These are phyloP conservation scores for Casuarius casuarius DNA, from an alignment of 2,113 vertebrate genomes.

Conservation along the genomic window DNA sequence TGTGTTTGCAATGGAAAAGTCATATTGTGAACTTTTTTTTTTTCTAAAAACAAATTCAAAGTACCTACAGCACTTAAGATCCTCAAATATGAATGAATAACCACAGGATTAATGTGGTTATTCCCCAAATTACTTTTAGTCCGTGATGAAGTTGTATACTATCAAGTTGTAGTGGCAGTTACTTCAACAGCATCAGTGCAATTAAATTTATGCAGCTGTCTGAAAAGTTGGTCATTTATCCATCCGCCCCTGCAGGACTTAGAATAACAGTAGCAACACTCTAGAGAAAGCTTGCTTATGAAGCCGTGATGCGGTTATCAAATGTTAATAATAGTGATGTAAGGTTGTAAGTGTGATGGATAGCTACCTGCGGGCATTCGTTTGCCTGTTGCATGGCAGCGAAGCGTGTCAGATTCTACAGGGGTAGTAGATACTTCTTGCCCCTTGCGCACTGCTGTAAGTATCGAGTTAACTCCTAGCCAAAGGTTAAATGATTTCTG, in stretches of 20 bases:
- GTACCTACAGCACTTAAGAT: not conserved
- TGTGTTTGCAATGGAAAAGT: not conserved
- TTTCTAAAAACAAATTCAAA: not conserved
- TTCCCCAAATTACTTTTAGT: not conserved
- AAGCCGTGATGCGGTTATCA: not conserved
- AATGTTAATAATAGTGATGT: not conserved
- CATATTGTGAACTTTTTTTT: not conserved
- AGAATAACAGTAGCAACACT: not conserved
- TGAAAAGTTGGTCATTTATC: rapidly evolving
- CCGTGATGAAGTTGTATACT: not conserved
- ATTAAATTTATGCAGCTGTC: not conserved
- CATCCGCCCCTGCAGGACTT: not conserved
- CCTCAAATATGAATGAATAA: not conserved
- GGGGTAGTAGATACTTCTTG: not conserved
- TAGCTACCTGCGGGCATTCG: not conserved
- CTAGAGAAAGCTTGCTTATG: rapidly evolving
- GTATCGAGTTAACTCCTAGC: not conserved
- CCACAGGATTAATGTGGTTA: not conserved
- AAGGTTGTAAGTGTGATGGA: not conserved
- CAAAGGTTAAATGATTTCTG: not conserved
- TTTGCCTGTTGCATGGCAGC: not conserved
- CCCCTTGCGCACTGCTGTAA: rapidly evolving
- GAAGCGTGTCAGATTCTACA: not conserved
- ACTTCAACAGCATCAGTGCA: rapidly evolving
- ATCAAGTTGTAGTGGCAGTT: not conserved